phyloP scores from a whole-genome alignment of 1,140 invertebrate genomes.

The Panulirus ornatus region DNA sequence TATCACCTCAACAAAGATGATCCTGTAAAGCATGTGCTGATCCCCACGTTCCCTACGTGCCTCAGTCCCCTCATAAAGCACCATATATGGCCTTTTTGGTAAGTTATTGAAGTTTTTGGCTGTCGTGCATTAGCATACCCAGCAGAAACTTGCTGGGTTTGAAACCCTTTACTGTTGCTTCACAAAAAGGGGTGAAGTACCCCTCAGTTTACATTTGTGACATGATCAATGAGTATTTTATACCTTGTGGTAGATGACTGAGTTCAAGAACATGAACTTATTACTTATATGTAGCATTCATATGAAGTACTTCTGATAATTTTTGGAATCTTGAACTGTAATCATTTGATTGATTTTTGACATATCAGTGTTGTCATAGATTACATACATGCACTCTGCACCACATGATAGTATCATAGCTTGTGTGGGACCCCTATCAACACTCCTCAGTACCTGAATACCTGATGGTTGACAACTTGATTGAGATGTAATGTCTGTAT shows the following conservation, averaged over 20 bases:
- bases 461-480: no score
- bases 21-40: neutral
- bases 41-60: neutral
- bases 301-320: no score
- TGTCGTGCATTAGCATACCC: conserved; percentile 21
- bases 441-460: no score
- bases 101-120: conserved; percentile 38
- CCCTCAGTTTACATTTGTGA: conserved; percentile 11
- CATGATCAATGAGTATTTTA: neutral
- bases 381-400: no score
- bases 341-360: no score
- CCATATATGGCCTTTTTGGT: conserved; percentile 8
- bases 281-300: no score
- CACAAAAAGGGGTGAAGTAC: conserved; percentile 3
- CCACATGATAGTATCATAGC: no score
- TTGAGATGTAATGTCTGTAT: no score
- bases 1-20: neutral
- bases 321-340: no score
- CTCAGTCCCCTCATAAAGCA: conserved; percentile 2
- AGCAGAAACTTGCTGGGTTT: neutral
- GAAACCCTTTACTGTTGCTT: conserved; percentile 27
- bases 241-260: neutral
- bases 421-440: no score
- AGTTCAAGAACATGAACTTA: neutral
- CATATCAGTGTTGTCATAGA: no score